phyloP scores from a whole-genome alignment of 2,113 vertebrate species.

The Pristiophorus japonicus region DNA sequence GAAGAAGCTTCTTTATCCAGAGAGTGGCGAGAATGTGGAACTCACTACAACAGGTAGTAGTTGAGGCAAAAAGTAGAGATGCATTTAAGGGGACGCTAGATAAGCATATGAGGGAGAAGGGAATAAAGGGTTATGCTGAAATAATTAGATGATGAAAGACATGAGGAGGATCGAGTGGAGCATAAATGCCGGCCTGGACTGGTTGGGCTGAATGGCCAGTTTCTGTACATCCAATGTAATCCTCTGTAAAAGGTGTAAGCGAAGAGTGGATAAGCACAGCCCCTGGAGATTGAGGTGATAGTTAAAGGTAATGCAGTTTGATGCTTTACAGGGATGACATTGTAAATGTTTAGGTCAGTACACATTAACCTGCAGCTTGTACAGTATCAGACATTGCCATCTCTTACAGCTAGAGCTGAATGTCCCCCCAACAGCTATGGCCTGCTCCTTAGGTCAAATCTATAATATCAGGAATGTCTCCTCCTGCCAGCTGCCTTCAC shows the following conservation, averaged over 20 bases:
- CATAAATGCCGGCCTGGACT: too few species aligned
- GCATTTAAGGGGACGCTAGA: too few species aligned
- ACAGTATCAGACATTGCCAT: neutral
- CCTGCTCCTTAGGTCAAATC: neutral
- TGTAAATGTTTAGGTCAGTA: neutral
- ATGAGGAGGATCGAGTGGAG: too few species aligned
- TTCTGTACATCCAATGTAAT: too few species aligned
- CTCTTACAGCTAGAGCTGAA: neutral
- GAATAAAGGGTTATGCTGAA: too few species aligned
- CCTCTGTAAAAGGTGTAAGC: neutral
- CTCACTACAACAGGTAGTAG: too few species aligned
- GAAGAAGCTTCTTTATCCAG: too few species aligned
- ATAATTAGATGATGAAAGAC: too few species aligned
- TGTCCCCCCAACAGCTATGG: neutral
- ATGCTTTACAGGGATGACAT: neutral
- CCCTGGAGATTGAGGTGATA: neutral
- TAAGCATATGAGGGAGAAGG: too few species aligned
- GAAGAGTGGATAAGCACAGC: neutral
- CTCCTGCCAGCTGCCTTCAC: neutral
- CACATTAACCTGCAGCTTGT: neutral
- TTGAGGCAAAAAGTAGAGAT: too few species aligned
- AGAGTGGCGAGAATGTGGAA: too few species aligned
- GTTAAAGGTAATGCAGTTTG: neutral
- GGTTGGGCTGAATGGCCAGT: too few species aligned
- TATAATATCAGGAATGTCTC: neutral